Evolutionary conservation across 2,888 invertebrate genomes (phyloP).

Genomic region (Acronicta aceris): DNA sequence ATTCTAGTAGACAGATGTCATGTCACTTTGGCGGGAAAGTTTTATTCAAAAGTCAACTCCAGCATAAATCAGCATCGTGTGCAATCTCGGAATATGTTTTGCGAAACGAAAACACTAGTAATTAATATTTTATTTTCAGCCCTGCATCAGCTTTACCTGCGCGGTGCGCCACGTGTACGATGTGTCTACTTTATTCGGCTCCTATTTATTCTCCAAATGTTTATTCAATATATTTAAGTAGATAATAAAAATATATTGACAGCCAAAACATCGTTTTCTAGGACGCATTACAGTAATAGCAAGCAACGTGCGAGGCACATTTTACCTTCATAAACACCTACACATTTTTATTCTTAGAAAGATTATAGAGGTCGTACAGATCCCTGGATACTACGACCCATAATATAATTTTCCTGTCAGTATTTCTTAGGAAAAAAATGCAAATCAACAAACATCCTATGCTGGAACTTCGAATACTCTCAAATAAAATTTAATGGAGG

Average conservation of each 20-base stretch:
- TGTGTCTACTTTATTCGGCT: not conserved
- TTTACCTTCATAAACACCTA: conserved; percentile 33
- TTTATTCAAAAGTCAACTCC: conserved; percentile 28
- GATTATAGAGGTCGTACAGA: conserved; percentile 16
- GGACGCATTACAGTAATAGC: conserved; percentile 42
- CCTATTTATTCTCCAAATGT: not conserved
- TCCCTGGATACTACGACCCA: conserved; percentile 4
- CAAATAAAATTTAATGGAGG: too few relatives aligned
- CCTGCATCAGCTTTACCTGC: too few relatives aligned
- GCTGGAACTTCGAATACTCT: too few relatives aligned
- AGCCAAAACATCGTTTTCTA: conserved; percentile 15
- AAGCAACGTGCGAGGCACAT: conserved; percentile 22
- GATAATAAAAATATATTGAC: conserved; percentile 12
- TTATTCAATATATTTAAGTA: conserved; percentile 1
- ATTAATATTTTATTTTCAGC: too few relatives aligned
- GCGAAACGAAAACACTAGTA: conserved; percentile 3
- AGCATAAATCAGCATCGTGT: conserved; percentile 19
- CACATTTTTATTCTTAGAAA: conserved; percentile 43
- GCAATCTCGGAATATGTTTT: conserved; percentile 22
- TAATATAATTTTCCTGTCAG: conserved; percentile 8
- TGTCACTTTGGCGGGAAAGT: conserved; percentile 10
- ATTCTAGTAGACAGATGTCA: conserved; percentile 38
- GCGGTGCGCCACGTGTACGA: too few relatives aligned
- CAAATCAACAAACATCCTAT: too few relatives aligned
- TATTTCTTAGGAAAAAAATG: not conserved